Conservation (phyloP, 2,888 invertebrate species). For the Drosophila birchii region DNA sequence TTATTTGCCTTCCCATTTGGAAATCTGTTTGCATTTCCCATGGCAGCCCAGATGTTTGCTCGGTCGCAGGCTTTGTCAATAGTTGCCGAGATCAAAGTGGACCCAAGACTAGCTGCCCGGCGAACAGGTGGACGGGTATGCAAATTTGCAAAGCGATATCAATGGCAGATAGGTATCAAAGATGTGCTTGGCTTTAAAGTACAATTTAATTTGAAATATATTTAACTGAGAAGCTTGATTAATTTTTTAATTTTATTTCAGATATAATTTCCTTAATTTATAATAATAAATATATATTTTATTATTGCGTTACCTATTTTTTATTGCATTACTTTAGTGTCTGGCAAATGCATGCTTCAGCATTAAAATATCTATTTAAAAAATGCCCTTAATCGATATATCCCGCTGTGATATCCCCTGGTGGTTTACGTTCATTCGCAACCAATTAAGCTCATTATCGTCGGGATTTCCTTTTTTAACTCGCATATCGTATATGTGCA, state of each 20-base stretch:
- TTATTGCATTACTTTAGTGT: no score
- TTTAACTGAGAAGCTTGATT: background rate
- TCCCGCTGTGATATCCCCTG: conserved; percentile 15
- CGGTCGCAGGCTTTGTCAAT: conserved; percentile 67
- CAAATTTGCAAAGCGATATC: conserved; percentile 51
- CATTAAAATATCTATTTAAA: background rate
- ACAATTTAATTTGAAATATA: background rate
- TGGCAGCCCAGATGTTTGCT: conserved; percentile 57
- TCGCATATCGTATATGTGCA: background rate
- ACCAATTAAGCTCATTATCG: conserved; percentile 37
- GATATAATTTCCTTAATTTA: no score
- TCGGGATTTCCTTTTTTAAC: conserved; percentile 14
- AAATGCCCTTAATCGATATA: conserved; percentile 8
- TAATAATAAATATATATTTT: no score
- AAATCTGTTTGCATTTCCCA: conserved; percentile 70
- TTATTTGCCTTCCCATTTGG: conserved; percentile 58
- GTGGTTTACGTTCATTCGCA: conserved; percentile 1
- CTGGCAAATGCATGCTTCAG: background rate
- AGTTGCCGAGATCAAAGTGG: conserved; percentile 70
- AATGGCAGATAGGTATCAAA: background rate
- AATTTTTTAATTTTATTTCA: background rate
- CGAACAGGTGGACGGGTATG: conserved; percentile 43
- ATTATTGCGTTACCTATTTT: no score
- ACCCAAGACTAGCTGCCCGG: conserved; percentile 45
- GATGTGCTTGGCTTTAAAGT: background rate